Conservation (phyloP, 1,140 invertebrate species). For the Maniola jurtina region DNA sequence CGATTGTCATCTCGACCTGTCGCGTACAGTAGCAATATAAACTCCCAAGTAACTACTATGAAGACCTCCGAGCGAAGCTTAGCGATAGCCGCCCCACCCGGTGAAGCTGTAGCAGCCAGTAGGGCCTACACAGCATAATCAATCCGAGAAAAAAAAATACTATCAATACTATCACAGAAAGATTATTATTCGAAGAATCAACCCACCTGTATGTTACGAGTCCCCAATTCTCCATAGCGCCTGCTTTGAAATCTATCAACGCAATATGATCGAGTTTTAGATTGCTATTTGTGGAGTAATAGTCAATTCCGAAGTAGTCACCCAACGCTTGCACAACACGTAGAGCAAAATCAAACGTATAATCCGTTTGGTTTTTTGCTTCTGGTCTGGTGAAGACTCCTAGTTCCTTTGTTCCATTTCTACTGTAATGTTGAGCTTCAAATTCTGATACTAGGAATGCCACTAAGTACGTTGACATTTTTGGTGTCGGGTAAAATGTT, state of each 20-base stretch:
- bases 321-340: constrained; percentile 70
- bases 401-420: constrained; percentile 72
- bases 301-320: constrained; percentile 62
- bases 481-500: constrained; percentile 83
- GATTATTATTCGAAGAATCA: too few species aligned
- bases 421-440: constrained; percentile 36
- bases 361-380: constrained; percentile 81
- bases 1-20: too few species aligned
- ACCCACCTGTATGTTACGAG: constrained; percentile 71
- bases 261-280: constrained; percentile 82
- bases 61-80: too few species aligned
- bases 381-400: constrained; percentile 85
- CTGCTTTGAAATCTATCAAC: constrained; percentile 84
- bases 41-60: too few species aligned
- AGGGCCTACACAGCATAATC: too few species aligned
- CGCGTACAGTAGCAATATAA: too few species aligned
- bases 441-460: constrained; percentile 85
- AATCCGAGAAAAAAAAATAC: too few species aligned
- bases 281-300: constrained; percentile 64
- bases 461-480: constrained; percentile 92
- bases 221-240: constrained; percentile 88
- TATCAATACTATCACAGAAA: too few species aligned
- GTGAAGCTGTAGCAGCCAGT: too few species aligned
- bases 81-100: too few species aligned
- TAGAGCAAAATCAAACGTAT: constrained; percentile 62